Evolutionary conservation across 2,888 invertebrate species (phyloP), one percentile per base, ranked within the genome.

Genomic region (Blomia tropicalis): DNA sequence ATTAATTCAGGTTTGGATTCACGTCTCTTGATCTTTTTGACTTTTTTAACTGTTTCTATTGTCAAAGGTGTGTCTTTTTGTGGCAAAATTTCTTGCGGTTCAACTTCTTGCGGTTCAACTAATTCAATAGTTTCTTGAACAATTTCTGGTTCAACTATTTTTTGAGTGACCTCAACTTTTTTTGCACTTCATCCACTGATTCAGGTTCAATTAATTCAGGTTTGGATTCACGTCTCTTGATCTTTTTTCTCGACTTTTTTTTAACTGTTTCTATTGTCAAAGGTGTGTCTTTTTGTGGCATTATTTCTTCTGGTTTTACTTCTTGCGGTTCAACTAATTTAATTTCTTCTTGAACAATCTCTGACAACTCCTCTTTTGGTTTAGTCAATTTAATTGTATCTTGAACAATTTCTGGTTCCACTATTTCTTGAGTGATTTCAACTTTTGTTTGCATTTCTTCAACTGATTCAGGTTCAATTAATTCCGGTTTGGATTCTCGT

Each of bases 271-370:
- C 53, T 25, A 62, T 54, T 59, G 58, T 58, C 11, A 29, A 11
- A 51, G 58, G 54, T 47, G 47, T 32, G 2, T 58, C 60, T 32
- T 23, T 23, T 51, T n/a, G 2, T 51, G 25, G 32, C 5, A 30
- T 23, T 60, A 58, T 60, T 22, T 65, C 64, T 4, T 64, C 64
- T 60, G 62, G 43, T n/a, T 54, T 56, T 47, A 64, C 65, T 11
- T 29, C 58, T 17, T n/a, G 56, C 30, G 65, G 62, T 60, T 66
- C 63, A 14, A 51, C 54, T 17, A 60, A 27, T 31, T 58, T 22
- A 2, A 41, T 31, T 1, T 27, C 31, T 17, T 36, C 58, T 36
- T 36, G 19, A 30, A 54, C 43, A 31, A 64, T 62, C 30, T 43
- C 29, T 17, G n/a, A n/a, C 43, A 17, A 31, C 17, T 43, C 19